Evolutionary conservation across 2,797 vertebrate genomes (phyloP), one percentile per base, ranked within the genome.

Genomic region (Danio kyathit): DNA sequence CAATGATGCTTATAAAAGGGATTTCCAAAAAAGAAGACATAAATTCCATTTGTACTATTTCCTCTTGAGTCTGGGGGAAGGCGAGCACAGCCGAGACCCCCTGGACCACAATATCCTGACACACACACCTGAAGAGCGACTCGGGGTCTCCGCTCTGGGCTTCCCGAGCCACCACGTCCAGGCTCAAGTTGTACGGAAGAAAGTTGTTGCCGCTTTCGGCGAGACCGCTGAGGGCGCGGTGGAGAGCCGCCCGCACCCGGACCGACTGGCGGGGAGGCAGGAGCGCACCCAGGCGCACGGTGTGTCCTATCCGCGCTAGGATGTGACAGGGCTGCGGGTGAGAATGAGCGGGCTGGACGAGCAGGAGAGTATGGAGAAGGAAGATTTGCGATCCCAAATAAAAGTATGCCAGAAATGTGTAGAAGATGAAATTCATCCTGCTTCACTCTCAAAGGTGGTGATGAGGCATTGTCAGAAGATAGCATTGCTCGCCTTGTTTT

Each of bases 1-100:
- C 94, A 21, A 94, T 82, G 86, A 98, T 85, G 92, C 96, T 98
- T 88, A 97, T 79, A 90, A 98, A 93, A 3, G 97, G 97, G 84
- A 96, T 92, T 90, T 95, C 91, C 86, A 97, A 87, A 85, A 93
- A 92, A 19, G 95, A 93, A 67, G 96, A 93, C 91, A 97, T 88
- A 88, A 97, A 92, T 79, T 96, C 96, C 92, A 98, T 86, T 91
- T 96, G 96, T 64, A 96, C 92, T 83, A 97, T 90, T 90, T 97
- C 96, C 59, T 92, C 91, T 29, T 93, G 94, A 87, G 89, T 95
- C 83, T 95, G 95, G 38, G 97, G 96, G 90, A 98, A 96, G 57
- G 95, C 96, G 64, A 98, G 91, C 67, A 96, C 89, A 5, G 96
- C 96, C 14, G 94, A 95, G 81, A 96, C 95, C 6, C 95, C 95